Evolutionary conservation across 2,888 invertebrate species (phyloP).

Genomic region (Agonopterix subpropinquella): DNA sequence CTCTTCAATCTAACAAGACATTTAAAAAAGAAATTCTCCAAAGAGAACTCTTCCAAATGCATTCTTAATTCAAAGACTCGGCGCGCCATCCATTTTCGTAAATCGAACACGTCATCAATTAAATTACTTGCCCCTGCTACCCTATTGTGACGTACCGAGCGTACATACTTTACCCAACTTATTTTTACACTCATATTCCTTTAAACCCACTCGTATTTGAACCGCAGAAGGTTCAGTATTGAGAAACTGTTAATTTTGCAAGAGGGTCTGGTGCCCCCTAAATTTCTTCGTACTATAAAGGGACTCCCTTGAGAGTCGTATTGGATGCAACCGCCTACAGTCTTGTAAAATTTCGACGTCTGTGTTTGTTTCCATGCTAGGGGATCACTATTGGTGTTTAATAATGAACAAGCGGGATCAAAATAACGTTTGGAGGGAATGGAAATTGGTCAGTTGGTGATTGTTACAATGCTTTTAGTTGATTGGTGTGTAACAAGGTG

Average conservation of each 20-base stretch:
- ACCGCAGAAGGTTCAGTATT: not conserved
- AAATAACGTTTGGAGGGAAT: not conserved
- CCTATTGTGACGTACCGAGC: constrained; percentile 45
- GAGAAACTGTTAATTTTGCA: constrained; percentile 4
- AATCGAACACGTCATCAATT: constrained; percentile 72
- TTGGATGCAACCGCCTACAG: constrained; percentile 33
- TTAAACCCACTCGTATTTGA: constrained; percentile 2
- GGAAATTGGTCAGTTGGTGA: not conserved
- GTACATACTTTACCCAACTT: constrained; percentile 4
- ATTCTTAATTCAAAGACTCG: constrained; percentile 30
- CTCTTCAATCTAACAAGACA: constrained; percentile 1
- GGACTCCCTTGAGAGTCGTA: constrained; percentile 31
- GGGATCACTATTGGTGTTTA: constrained; percentile 22
- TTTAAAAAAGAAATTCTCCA: constrained; percentile 3
- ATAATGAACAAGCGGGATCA: not conserved
- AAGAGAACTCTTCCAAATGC: constrained; percentile 6
- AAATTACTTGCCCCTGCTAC: constrained; percentile 53
- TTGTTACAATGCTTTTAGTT: too few relatives aligned
- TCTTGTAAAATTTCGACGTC: constrained; percentile 29
- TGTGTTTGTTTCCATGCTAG: constrained; percentile 31
- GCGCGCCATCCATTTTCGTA: constrained; percentile 54
- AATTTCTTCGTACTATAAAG: constrained; percentile 25
- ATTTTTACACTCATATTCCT: not conserved
- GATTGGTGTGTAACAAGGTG: too few relatives aligned
- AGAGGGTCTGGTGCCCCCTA: constrained; percentile 25